A percentile compares a stretch with the other conserved stretches of the same genome.
These are phyloP conservation scores for Chloebia gouldiae DNA, from an alignment of 2,113 vertebrate species.

Conservation along the genomic window DNA sequence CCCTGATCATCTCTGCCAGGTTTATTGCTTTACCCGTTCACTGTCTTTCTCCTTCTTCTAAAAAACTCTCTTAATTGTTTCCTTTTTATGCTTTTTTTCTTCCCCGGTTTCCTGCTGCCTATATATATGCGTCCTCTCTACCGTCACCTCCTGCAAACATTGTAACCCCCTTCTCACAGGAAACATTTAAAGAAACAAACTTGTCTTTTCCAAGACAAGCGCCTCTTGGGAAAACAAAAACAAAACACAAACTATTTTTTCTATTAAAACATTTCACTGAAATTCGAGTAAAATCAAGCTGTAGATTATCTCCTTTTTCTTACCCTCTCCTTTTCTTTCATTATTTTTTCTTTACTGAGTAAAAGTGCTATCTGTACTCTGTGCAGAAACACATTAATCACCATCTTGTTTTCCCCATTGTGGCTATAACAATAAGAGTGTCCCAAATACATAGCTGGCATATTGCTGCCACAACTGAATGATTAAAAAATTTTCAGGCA, in stretches of 20 bases:
- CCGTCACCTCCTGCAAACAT: background rate
- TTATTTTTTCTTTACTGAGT: background rate
- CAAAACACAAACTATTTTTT: background rate
- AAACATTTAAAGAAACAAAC: background rate
- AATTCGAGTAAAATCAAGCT: background rate
- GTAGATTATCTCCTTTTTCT: background rate
- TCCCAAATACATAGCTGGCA: background rate
- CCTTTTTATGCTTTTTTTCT: background rate
- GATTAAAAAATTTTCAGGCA: background rate
- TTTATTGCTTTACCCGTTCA: background rate
- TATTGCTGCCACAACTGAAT: background rate
- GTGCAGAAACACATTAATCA: background rate
- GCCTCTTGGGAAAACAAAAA: background rate
- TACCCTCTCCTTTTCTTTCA: accelerated
- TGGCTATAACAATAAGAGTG: background rate
- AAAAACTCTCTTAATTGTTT: background rate
- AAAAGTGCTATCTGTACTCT: background rate
- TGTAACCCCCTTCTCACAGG: background rate
- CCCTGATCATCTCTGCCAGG: background rate
- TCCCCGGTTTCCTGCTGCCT: background rate
- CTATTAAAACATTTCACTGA: background rate
- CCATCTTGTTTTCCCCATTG: background rate
- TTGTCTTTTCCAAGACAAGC: background rate
- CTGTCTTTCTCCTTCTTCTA: background rate
- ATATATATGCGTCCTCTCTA: background rate